phyloP scores from a whole-genome alignment of 2,888 invertebrate genomes.

The Chalcis sispes region DNA sequence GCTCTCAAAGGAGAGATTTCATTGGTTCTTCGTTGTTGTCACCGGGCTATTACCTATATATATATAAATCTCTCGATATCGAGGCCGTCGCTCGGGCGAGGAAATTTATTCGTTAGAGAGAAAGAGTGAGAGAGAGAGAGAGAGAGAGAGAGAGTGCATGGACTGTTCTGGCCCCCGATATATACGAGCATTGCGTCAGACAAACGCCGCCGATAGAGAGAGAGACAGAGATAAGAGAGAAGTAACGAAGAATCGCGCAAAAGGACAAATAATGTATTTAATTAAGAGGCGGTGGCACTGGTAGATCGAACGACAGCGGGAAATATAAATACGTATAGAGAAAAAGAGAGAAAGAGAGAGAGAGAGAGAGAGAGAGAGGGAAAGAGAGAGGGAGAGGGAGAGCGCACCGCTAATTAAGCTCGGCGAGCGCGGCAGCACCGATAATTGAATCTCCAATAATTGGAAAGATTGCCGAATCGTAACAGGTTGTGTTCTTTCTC shows the following conservation, averaged over 20 bases:
- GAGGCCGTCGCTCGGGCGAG: not conserved
- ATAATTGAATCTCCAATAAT: slow-evolving; percentile 53
- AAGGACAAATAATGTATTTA: slow-evolving; percentile 49
- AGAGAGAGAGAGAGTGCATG: not conserved
- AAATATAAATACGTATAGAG: slow-evolving; percentile 26
- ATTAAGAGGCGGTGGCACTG: slow-evolving; percentile 46
- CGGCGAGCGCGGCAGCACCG: slow-evolving; percentile 14
- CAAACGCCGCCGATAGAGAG: not conserved
- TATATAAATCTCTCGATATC: too few relatives aligned
- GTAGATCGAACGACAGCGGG: slow-evolving; percentile 1
- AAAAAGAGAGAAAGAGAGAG: not conserved
- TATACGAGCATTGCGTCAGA: too few relatives aligned
- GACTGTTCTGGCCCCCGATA: too few relatives aligned
- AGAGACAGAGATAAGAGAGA: not conserved
- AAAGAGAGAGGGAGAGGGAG: slow-evolving; percentile 17
- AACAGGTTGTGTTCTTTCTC: slow-evolving; percentile 1
- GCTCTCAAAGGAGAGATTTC: not conserved
- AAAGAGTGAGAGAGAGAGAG: not conserved
- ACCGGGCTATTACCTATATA: not conserved
- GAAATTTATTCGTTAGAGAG: not conserved
- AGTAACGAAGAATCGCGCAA: slow-evolving; percentile 25
- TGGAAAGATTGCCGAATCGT: slow-evolving; percentile 48
- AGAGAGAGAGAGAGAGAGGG: slow-evolving; percentile 32
- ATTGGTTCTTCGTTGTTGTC: not conserved
- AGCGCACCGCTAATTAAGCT: slow-evolving; percentile 35